Percentiles rank a stretch among this genome's conserved stretches.
phyloP scores from a whole-genome alignment of 1,140 invertebrate genomes.

The Halesus radiatus region DNA sequence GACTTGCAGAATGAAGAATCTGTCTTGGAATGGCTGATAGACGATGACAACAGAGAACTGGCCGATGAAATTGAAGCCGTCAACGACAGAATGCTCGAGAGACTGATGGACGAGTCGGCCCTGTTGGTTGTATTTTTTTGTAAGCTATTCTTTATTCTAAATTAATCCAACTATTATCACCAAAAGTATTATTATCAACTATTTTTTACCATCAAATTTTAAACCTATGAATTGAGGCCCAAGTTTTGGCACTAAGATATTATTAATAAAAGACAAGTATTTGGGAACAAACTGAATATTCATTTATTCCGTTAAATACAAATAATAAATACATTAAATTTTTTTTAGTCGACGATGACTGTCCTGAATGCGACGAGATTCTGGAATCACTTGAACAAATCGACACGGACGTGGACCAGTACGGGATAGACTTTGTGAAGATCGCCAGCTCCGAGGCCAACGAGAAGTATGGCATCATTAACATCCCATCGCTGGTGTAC shows the following conservation, averaged over 20 bases:
- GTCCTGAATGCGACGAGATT: conserved; percentile 90
- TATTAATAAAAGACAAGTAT: too few relatives aligned
- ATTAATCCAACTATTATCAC: too few relatives aligned
- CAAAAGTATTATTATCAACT: too few relatives aligned
- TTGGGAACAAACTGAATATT: too few relatives aligned
- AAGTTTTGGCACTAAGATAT: too few relatives aligned
- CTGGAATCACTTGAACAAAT: conserved; percentile 92
- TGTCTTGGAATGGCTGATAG: conserved; percentile 92
- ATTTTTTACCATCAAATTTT: too few relatives aligned
- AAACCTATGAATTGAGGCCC: too few relatives aligned
- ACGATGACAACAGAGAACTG: conserved; percentile 93
- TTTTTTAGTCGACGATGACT: conserved; percentile 85
- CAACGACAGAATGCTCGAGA: conserved; percentile 90
- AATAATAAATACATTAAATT: neutral
- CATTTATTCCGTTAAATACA: neutral
- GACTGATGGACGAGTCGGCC: conserved; percentile 88
- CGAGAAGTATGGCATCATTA: conserved; percentile 84
- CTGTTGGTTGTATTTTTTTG: conserved; percentile 94
- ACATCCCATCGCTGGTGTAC: conserved; percentile 89
- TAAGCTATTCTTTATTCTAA: conserved; percentile 70
- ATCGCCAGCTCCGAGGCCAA: conserved; percentile 89
- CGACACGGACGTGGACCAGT: conserved; percentile 93
- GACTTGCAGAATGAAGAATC: conserved; percentile 93
- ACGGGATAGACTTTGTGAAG: conserved; percentile 95
- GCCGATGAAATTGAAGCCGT: conserved; percentile 96